Conservation (phyloP, 2,797 vertebrate genomes). For the Enteromius treurensis region DNA sequence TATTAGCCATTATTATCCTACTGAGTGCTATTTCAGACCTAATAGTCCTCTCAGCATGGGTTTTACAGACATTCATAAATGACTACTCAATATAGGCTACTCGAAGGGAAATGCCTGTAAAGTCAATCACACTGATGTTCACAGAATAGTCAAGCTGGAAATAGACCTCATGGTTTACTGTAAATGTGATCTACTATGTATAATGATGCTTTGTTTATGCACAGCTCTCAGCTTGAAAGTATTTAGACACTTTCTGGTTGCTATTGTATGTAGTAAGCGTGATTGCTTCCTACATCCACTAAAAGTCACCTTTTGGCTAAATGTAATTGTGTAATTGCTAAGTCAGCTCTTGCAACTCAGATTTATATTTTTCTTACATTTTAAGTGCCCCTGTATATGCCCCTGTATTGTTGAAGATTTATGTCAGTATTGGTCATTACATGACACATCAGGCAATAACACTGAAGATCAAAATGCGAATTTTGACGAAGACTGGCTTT, state of each 20-base stretch:
- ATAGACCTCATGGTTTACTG: slow-evolving; percentile 16
- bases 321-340: background rate
- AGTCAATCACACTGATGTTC: slow-evolving; percentile 21
- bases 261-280: background rate
- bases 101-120: slow-evolving; percentile 15
- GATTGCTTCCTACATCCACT: background rate
- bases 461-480: background rate
- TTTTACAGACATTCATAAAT: slow-evolving; percentile 22
- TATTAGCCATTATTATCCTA: slow-evolving; percentile 52
- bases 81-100: slow-evolving; percentile 30
- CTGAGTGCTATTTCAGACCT: slow-evolving; percentile 34
- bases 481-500: background rate
- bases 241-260: slow-evolving; percentile 8
- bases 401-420: background rate
- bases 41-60: slow-evolving; percentile 38
- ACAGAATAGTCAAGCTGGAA: slow-evolving; percentile 3
- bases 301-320: background rate
- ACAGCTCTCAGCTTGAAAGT: background rate
- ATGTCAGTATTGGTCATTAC: background rate
- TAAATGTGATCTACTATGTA: slow-evolving; percentile 17
- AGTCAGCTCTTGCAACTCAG: background rate
- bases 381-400: background rate
- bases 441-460: slow-evolving; percentile 8
- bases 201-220: background rate
- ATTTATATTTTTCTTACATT: slow-evolving; percentile 1